Conservation (phyloP, 2,888 invertebrate genomes). For the Perizoma affinitatum region DNA sequence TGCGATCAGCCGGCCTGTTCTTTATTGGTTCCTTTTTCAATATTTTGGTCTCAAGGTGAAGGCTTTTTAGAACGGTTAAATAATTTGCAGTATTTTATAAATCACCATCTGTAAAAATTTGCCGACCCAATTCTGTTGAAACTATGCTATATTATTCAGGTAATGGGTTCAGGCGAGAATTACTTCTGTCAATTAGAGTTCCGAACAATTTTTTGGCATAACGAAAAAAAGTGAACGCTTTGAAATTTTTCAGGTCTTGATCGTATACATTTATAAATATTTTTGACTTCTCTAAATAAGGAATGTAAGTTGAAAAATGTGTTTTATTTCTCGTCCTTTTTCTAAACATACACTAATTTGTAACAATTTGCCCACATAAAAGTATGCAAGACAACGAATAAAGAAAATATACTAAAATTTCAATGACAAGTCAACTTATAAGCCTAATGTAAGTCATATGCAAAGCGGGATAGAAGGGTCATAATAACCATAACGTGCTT, state of each 20-base stretch:
- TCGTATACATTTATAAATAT: neutral
- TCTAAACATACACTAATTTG: slow-evolving; percentile 49
- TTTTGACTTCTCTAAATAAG: slow-evolving; percentile 2
- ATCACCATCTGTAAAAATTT: slow-evolving; percentile 39
- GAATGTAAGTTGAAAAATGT: slow-evolving; percentile 28
- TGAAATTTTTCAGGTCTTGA: neutral
- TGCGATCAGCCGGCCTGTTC: slow-evolving; percentile 64
- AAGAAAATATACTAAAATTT: slow-evolving; percentile 60
- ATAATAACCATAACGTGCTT: slow-evolving; percentile 51
- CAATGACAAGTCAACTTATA: slow-evolving; percentile 70
- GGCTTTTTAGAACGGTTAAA: slow-evolving; percentile 50
- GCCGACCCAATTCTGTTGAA: slow-evolving; percentile 45
- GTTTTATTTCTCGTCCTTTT: slow-evolving; percentile 49
- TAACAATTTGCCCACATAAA: slow-evolving; percentile 53
- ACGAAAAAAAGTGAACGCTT: neutral
- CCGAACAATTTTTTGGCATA: neutral
- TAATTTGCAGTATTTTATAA: slow-evolving; percentile 47
- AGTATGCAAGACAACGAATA: slow-evolving; percentile 51
- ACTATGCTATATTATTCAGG: slow-evolving; percentile 52
- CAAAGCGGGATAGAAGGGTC: slow-evolving; percentile 61
- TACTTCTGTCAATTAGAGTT: slow-evolving; percentile 17
- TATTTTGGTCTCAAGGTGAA: slow-evolving; percentile 69
- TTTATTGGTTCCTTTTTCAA: slow-evolving; percentile 71
- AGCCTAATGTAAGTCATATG: slow-evolving; percentile 66
- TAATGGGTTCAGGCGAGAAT: slow-evolving; percentile 48